Percentiles rank a stretch among this genome's conserved stretches.
Conservation (phyloP, 2,888 invertebrate genomes). For the Tinea pellionella region DNA sequence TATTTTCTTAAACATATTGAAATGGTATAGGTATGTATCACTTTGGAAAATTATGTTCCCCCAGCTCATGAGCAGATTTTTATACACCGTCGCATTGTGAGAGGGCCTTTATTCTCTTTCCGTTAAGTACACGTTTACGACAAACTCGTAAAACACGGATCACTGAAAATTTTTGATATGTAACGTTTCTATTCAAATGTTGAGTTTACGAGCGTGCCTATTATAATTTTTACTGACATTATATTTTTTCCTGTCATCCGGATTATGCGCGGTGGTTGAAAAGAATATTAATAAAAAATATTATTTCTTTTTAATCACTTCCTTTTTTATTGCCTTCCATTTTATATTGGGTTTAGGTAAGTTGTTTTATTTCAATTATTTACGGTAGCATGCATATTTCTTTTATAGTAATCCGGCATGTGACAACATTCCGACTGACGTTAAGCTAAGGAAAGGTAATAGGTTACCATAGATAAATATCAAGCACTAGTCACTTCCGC, state of each 20-base stretch:
- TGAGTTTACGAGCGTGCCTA: constrained; percentile 56
- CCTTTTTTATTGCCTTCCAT: constrained; percentile 31
- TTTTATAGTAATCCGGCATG: no score
- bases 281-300: constrained; percentile 46
- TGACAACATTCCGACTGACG: no score
- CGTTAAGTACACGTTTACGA: constrained; percentile 66
- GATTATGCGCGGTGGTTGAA: constrained; percentile 58
- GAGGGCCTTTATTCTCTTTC: constrained; percentile 49
- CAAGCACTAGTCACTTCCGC: no score
- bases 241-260: constrained; percentile 53
- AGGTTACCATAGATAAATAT: no score
- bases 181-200: constrained; percentile 68
- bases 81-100: constrained; percentile 24
- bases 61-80: neutral
- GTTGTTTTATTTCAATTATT: constrained; percentile 37
- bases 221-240: constrained; percentile 64
- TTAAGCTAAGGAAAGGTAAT: no score
- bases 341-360: neutral
- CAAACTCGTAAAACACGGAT: constrained; percentile 66
- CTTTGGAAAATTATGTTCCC: neutral
- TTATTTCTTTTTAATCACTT: constrained; percentile 65
- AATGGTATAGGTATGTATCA: neutral
- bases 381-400: constrained; percentile 25
- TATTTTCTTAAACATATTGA: neutral
- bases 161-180: constrained; percentile 70